Evolutionary conservation across 2,113 vertebrate genomes (phyloP).

Genomic region (Notothenia coriiceps): DNA sequence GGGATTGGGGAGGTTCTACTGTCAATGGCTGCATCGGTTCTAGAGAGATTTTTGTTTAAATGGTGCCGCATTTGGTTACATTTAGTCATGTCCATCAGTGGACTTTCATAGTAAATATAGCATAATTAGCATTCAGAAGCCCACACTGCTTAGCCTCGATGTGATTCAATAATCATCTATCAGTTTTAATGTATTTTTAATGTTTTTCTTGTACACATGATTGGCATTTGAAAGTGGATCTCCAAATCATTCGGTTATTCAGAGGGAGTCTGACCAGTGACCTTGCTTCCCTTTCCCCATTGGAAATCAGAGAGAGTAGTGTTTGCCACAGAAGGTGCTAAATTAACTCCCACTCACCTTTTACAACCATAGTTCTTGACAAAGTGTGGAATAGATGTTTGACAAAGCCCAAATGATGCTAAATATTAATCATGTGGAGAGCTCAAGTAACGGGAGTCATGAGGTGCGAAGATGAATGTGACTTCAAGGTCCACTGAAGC

Average conservation of each 20-base stretch:
- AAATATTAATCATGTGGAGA: slow-evolving; percentile 1
- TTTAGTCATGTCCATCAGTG: not conserved
- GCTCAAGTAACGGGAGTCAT: not conserved
- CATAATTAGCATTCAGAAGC: not conserved
- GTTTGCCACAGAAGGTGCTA: slow-evolving; percentile 8
- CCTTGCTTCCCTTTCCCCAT: slow-evolving; percentile 21
- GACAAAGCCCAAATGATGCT: not conserved
- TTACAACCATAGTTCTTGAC: not conserved
- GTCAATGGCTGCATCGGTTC: not conserved
- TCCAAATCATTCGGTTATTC: slow-evolving; percentile 22
- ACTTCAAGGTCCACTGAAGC: no score
- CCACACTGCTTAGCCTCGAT: not conserved
- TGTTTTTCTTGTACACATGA: no score
- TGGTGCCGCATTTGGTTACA: not conserved
- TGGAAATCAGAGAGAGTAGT: slow-evolving; percentile 25
- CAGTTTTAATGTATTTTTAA: not conserved
- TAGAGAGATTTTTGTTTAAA: not conserved
- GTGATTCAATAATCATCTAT: slow-evolving; percentile 17
- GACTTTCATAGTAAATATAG: not conserved
- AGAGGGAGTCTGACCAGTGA: slow-evolving; percentile 4
- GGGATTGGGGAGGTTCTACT: not conserved
- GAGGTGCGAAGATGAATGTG: no score
- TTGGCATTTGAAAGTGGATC: slow-evolving; percentile 13
- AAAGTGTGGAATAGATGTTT: not conserved
- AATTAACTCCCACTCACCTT: slow-evolving; percentile 23